A percentile compares a stretch with the other conserved stretches of the same genome.
These are phyloP conservation scores for Hormaphis cornu DNA, from an alignment of 1,140 invertebrate genomes.

Conservation along the genomic window DNA sequence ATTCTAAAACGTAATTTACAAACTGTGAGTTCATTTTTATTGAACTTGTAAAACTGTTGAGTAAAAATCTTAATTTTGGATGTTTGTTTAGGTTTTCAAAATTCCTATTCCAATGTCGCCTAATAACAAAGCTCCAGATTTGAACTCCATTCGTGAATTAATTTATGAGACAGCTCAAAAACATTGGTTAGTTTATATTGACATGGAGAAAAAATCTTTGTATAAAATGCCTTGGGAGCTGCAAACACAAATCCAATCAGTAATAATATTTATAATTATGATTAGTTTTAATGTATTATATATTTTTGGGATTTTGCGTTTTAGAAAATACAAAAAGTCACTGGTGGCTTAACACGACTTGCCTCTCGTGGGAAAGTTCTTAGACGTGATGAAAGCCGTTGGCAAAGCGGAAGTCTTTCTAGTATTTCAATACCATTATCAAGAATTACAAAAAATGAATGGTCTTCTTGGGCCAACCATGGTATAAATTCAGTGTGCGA, in stretches of 20 bases:
- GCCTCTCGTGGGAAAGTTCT: conserved; percentile 74
- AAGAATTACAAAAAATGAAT: conserved; percentile 46
- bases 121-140: conserved; percentile 69
- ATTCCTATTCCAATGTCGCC: conserved; percentile 50
- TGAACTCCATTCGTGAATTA: conserved; percentile 66
- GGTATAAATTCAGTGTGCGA: conserved; percentile 55
- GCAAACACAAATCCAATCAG: conserved; percentile 86
- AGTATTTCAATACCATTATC: conserved; percentile 46
- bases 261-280: conserved; percentile 40
- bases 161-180: conserved; percentile 76
- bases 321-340: conserved; percentile 85
- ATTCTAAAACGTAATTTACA: no score
- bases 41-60: no score
- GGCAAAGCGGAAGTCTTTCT: conserved; percentile 28
- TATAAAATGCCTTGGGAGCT: conserved; percentile 81
- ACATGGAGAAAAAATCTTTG: conserved; percentile 73
- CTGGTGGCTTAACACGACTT: conserved; percentile 77
- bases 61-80: not conserved
- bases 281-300: not conserved
- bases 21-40: no score
- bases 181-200: conserved; percentile 84
- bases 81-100: conserved; percentile 12
- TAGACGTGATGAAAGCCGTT: conserved; percentile 50
- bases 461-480: conserved; percentile 46
- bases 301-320: conserved; percentile 33